Conservation (phyloP, 2,888 invertebrate genomes). For the Meta bourneti region DNA sequence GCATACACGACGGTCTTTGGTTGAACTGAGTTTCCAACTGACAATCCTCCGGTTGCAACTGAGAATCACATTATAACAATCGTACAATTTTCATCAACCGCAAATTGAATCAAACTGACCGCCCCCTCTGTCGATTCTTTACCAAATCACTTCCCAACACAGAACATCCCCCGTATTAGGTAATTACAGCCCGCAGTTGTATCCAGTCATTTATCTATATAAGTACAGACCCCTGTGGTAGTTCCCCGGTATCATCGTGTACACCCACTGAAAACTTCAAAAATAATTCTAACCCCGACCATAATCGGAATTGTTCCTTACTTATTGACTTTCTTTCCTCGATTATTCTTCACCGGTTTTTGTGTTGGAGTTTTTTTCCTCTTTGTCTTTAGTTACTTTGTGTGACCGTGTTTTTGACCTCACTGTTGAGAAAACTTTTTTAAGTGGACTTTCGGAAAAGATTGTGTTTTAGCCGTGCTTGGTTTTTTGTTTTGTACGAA, state of each 20-base stretch:
- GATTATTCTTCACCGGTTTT: conserved; percentile 64
- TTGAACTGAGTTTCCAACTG: too few species aligned
- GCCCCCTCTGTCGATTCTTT: not conserved
- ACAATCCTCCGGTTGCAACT: too few species aligned
- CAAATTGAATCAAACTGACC: not conserved
- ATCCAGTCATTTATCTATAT: conserved; percentile 10
- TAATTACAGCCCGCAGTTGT: conserved; percentile 47
- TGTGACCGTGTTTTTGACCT: conserved; percentile 63
- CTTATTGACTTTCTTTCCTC: conserved; percentile 70
- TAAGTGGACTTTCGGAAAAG: conserved; percentile 56
- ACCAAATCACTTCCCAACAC: not conserved
- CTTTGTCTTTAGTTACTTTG: conserved; percentile 17
- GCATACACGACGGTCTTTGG: too few species aligned
- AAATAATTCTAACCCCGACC: conserved; percentile 42
- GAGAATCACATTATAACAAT: not conserved
- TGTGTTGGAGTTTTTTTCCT: conserved; percentile 54
- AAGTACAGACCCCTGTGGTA: conserved; percentile 39
- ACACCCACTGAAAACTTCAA: conserved; percentile 55
- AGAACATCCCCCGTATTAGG: not conserved
- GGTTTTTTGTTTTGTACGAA: conserved; percentile 27
- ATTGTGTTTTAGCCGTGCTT: conserved; percentile 39
- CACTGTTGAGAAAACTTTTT: conserved; percentile 51
- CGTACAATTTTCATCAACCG: not conserved
- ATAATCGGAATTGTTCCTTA: conserved; percentile 74
- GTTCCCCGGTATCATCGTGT: conserved; percentile 2